phyloP scores from a whole-genome alignment of 2,113 vertebrate genomes.

The Pantherophis guttatus region DNA sequence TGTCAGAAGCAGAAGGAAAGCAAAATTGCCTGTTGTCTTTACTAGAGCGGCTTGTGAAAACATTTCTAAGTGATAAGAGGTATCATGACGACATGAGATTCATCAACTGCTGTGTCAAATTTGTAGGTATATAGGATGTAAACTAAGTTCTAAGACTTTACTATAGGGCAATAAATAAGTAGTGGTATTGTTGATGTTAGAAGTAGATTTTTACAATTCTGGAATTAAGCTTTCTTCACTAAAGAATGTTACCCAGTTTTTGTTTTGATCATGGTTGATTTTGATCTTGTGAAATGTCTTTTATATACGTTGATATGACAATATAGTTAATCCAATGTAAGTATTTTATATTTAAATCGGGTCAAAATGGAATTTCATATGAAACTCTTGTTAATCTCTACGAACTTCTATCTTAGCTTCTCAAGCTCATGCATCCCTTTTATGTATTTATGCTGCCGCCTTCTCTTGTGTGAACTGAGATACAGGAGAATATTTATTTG shows the following conservation, averaged over 20 bases:
- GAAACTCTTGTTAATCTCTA: neutral
- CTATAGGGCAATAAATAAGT: neutral
- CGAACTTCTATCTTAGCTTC: neutral
- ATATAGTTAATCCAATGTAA: neutral
- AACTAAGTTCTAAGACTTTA: neutral
- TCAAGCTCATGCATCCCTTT: neutral
- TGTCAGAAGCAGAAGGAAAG: conserved; percentile 45
- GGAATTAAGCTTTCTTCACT: neutral
- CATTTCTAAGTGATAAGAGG: conserved; percentile 70
- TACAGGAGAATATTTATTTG: neutral
- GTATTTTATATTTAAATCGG: neutral
- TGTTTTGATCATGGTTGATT: neutral
- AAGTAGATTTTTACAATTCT: neutral
- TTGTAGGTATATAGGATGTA: conserved; percentile 70
- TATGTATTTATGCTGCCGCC: neutral
- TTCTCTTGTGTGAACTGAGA: neutral
- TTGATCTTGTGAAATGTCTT: neutral
- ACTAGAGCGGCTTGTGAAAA: conserved; percentile 77
- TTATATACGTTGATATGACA: neutral
- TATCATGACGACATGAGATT: conserved; percentile 83
- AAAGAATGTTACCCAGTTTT: neutral
- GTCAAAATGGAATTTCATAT: neutral
- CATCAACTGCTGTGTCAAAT: conserved; percentile 80
- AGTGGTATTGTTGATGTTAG: neutral
- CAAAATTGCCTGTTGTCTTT: conserved; percentile 59